Base-by-base conservation (phyloP, 2,888 invertebrate species). In the Idaea dimidiata region DNA sequence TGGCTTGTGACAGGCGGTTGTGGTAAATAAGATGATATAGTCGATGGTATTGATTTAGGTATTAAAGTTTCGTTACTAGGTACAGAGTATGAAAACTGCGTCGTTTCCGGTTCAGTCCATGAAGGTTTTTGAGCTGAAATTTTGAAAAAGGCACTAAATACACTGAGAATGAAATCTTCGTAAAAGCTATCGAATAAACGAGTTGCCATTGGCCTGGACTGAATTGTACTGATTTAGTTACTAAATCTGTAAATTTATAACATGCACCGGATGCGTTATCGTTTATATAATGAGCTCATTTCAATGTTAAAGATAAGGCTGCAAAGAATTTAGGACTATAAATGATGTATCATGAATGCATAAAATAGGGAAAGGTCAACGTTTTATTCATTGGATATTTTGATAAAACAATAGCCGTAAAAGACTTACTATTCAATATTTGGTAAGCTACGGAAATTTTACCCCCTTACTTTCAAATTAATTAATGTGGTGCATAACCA, bases 61-160 rank as follows among this genome's bases (percentile, higher is more conserved):
- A 87, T 72, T 70, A 86, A 79, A 61, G 81, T 76, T 66, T 87
- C 87, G 65, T 84, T 87, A 83, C 81, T 87, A 60, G 83, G 83
- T 56, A 80, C 79, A 66, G 87, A 82, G 75, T 89, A 91, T 57
- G 87, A 84, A 78, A 89, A 89, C 71, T 88, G 86, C 54, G 84
- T 75, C 63, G 80, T 80, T 64, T 91, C 91, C 54, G 84, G 73
- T 76, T 91, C 91, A 70, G 83, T 85, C 91, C 90, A 91, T 68
- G 89, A 75, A 61, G 89, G 74, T 79, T 90, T 91, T 82, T 91
- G 91, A 82, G 89, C 92, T 92, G 91, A 66, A 91, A 92, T 68
- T 72, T 84, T 81, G 74, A 81, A 85, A 61, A 84, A 76, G 68
- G 75, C 72, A 75, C 80, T 83, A 66, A 86, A 83, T 72, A 86